Conservation (phyloP, 1,140 invertebrate species). For the Prorops nasuta region DNA sequence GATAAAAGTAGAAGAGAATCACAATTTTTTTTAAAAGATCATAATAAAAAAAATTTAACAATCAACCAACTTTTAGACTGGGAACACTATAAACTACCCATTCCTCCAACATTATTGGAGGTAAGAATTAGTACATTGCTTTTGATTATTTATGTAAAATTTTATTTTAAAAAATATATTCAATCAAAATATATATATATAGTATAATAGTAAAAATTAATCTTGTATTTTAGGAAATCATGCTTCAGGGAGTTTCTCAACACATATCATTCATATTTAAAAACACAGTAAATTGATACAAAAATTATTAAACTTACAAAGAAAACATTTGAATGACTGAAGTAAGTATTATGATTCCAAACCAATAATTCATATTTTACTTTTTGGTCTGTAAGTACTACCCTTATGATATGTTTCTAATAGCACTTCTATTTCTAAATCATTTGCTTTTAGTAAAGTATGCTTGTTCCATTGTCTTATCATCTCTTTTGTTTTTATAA, state of each 20-base stretch:
- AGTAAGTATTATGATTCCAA: too few species aligned
- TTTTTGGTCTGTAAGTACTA: too few species aligned
- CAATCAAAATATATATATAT: not conserved
- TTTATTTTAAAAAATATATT: too few species aligned
- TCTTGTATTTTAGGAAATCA: constrained; percentile 36
- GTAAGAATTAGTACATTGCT: constrained; percentile 22
- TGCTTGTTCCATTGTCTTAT: constrained; percentile 30
- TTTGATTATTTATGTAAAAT: not conserved
- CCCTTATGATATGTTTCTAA: constrained; percentile 12
- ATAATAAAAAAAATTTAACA: constrained; percentile 32
- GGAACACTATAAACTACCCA: constrained; percentile 42
- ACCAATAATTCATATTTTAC: too few species aligned
- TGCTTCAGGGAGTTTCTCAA: constrained; percentile 31
- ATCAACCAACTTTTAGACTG: constrained; percentile 44
- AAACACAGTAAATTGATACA: constrained; percentile 30
- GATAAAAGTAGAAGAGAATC: too few species aligned
- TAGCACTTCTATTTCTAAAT: constrained; percentile 29
- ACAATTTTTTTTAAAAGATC: too few species aligned
- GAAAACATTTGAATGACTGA: too few species aligned
- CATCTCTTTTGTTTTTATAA: constrained; percentile 35
- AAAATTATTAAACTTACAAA: too few species aligned
- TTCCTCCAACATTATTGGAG: constrained; percentile 33
- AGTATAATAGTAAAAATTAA: not conserved
- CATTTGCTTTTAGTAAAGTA: constrained; percentile 33
- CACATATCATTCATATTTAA: constrained; percentile 45